phyloP scores from a whole-genome alignment of 2,888 invertebrate genomes.

The Hedya salicella region DNA sequence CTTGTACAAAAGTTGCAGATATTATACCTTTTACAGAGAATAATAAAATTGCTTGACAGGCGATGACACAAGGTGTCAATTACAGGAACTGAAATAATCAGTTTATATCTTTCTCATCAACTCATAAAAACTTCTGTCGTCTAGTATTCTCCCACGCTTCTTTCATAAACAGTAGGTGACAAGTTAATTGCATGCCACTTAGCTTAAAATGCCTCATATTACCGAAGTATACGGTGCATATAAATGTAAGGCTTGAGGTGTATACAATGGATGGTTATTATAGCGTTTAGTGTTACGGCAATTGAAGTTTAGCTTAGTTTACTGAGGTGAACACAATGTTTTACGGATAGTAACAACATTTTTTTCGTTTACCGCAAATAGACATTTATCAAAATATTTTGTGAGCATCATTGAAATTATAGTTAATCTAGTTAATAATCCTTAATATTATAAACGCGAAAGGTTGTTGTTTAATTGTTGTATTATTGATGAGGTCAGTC shows the following conservation, averaged over 20 bases:
- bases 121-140: slow-evolving; percentile 22
- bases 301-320: not conserved
- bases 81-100: slow-evolving; percentile 8
- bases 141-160: slow-evolving; percentile 65
- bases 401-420: not conserved
- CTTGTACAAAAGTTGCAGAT: not conserved
- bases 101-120: slow-evolving; percentile 17
- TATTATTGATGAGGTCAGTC: no score
- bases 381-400: slow-evolving; percentile 3
- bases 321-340: not conserved
- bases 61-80: slow-evolving; percentile 9
- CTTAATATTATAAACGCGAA: no score
- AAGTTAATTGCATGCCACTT: slow-evolving; percentile 14
- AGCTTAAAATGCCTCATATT: slow-evolving; percentile 21
- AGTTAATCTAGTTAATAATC: no score
- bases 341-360: not conserved
- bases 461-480: no score
- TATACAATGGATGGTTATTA: slow-evolving; percentile 24
- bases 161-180: slow-evolving; percentile 68
- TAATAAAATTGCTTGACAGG: not conserved
- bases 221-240: slow-evolving; percentile 20
- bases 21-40: not conserved
- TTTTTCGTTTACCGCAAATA: not conserved
- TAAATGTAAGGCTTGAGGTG: slow-evolving; percentile 5
- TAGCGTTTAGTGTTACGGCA: slow-evolving; percentile 9